Base-by-base conservation (phyloP, 2,113 vertebrate genomes). In the Neopipo cinnamomea region DNA sequence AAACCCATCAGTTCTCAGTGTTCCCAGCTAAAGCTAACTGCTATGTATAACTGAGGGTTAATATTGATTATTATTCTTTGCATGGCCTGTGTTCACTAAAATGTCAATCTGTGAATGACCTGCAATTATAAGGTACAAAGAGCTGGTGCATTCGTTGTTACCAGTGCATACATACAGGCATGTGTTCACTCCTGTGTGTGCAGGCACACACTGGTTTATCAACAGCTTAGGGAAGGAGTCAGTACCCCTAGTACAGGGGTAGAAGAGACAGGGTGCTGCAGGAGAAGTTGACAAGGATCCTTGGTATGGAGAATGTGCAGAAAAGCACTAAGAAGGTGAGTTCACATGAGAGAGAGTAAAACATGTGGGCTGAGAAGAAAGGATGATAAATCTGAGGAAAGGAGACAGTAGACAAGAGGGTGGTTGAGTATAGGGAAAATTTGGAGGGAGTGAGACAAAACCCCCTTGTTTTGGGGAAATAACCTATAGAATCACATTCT, bases 1-100 rank as follows among this genome's bases (percentile, higher is more conserved):
- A 94, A 81, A 62, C 21, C 39, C 76, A 81, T 72, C 49, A 83
- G 72, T 96, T 93, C 91, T 86, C 85, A 67, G 62, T 37, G 87
- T n/a, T 71, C 83, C 33, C 4, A 93, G 52, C 66, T 89, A 86
- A 94, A 91, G 70, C 74, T 56, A 65, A 37, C 42, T 78, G 61
- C 78, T 91, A 24, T 33, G 49, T 87, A 58, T 82, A 75, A 37
- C 56, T 59, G 55, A 35, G 49, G 30, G 12, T 39, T 67, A 56
- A 8, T 49, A 6, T 19, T 77, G 15, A 24, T 62, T 67, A 17
- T 55, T 66, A 22, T 39, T 68, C 3, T 86, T 33, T 65, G 6
- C n/a, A 28, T 24, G 16, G 39, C 12, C 42, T n/a, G 35, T 12
- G 9, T 8, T 80, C 37, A 23, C 74, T 61, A 67, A 59, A 66